Evolutionary conservation across 2,113 vertebrate genomes (phyloP), one percentile per base, ranked within the genome.

Genomic region (Dascyllus trimaculatus): DNA sequence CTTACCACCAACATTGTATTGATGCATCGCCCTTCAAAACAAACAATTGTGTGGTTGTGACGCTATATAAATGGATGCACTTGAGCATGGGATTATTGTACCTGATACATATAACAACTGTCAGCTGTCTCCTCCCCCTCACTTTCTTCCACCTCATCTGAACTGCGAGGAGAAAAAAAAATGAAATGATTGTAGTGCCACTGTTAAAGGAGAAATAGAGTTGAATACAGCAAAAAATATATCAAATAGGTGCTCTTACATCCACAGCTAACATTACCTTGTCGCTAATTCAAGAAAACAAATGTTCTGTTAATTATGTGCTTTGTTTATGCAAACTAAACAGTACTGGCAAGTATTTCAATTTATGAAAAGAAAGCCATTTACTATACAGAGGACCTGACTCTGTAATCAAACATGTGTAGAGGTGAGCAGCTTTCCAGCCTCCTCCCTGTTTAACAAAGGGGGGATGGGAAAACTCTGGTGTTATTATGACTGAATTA

Each of bases 131-230:
- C 93, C 80, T 96, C 93, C 93, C 88, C 95, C 72, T 56, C 71
- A 5, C 2, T 15, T 64, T 96, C 96, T 0, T 95, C 95, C 75
- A 98, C 98, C 22, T 99, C 97, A 40, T 97, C 97, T 51, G 93
- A 94, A 64, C 94, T 95, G 58, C 22, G 52, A 49, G 14, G 21
- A 38, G 5, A 78, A 66, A 8, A 1, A 14, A 75, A 9, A 67
- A 43, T 43, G 0, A 54, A 26, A 70, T 5, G 0, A 22, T 4
- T 53, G n/a, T 4, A 35, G 11, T 7, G 35, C 3, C n/a, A 14
- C 3, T 24, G 35, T 22, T n/a, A 29, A 1, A 11, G 1, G 5
- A 46, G 0, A 74, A 63, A 54, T 40, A 35, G 18, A 26, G 7
- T 22, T 17, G 11, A 40, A 32, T 32, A 7, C 21, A 75, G 21